A percentile compares a stretch with the other conserved stretches of the same genome.
Evolutionary conservation across 2,888 invertebrate genomes (phyloP).

Genomic region (Mycalesis mineus): DNA sequence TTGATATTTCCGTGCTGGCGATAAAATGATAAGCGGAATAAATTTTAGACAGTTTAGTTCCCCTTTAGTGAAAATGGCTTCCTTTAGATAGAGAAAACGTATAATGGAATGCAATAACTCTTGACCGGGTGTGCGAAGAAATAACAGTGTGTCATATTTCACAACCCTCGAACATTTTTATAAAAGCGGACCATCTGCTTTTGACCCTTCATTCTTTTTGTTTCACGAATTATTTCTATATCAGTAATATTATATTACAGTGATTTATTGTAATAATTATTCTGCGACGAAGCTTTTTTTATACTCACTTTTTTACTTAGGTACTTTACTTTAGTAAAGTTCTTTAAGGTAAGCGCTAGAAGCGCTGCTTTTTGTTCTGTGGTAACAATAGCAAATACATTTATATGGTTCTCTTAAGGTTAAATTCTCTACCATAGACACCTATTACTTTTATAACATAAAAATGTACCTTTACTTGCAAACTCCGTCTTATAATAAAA

Average conservation of each 20-base stretch:
- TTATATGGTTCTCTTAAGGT: too few relatives aligned
- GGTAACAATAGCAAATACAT: too few relatives aligned
- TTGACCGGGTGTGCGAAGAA: slow-evolving; percentile 79
- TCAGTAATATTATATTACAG: slow-evolving; percentile 48
- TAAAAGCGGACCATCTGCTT: slow-evolving; percentile 78
- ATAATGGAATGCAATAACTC: slow-evolving; percentile 79
- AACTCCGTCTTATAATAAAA: too few relatives aligned
- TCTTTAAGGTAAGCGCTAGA: too few relatives aligned
- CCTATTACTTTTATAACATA: too few relatives aligned
- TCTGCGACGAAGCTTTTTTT: too few relatives aligned
- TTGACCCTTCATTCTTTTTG: slow-evolving; percentile 78
- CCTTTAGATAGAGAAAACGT: slow-evolving; percentile 77
- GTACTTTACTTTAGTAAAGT: too few relatives aligned
- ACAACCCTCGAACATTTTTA: slow-evolving; percentile 79
- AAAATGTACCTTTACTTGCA: too few relatives aligned
- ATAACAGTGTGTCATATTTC: slow-evolving; percentile 79
- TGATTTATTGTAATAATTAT: not conserved
- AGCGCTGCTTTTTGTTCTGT: too few relatives aligned
- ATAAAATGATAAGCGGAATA: slow-evolving; percentile 64
- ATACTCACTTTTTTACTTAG: too few relatives aligned
- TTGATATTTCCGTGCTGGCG: slow-evolving; percentile 37
- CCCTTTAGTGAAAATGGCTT: slow-evolving; percentile 75
- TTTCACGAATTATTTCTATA: slow-evolving; percentile 74
- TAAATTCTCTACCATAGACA: too few relatives aligned
- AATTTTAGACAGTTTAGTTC: slow-evolving; percentile 74